Base-by-base conservation (phyloP, 2,113 vertebrate genomes). In the Alexandromys fortis region DNA sequence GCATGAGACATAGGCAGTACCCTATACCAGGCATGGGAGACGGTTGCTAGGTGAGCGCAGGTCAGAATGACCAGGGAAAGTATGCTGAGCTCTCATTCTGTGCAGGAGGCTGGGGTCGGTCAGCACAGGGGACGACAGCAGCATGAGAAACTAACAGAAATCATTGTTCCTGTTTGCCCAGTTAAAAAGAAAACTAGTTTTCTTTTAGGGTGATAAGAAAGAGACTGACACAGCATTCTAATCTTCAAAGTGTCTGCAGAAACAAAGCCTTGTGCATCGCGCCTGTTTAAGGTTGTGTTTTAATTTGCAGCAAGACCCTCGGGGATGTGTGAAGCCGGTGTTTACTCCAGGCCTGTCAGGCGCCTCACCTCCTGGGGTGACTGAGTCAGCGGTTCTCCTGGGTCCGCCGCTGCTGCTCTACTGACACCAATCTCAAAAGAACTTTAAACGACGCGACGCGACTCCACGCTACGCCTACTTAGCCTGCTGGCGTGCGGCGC, bases 391-490 rank as follows among this genome's bases (percentile, higher is more conserved):
- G 4, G 13, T 85, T 49, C 68, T 28, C 78, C 73, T 21, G 77
- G 93, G 5, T 38, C 88, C 7, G 52, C 79, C 72, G 3, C 78
- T 3, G 8, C 61, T 3, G 6, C 19, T 86, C 89, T 14, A 33
- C 65, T 76, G 72, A 68, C 89, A 70, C 21, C 30, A 42, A 91
- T 83, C 92, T 89, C 91, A n/a, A n/a, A 38, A 26, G 93, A 90
- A 92, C 94, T 90, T 95, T 26, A 89, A 91, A 93, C 94, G 92
- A 49, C 33, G 0, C 2, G 6, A 61, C 49, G 12, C 11, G 11
- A 49, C 93, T 90, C 9, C 0, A 89, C 19, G 3, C 47, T 2
- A 42, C 11, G 11, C 82, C 94, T 87, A 45, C 92, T 81, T 26
- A 55, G 76, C 83, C 76, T 52, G n/a, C 75, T 72, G 78, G 1